Conservation (phyloP, 2,113 vertebrate species). For the Porphyrio hochstetteri region DNA sequence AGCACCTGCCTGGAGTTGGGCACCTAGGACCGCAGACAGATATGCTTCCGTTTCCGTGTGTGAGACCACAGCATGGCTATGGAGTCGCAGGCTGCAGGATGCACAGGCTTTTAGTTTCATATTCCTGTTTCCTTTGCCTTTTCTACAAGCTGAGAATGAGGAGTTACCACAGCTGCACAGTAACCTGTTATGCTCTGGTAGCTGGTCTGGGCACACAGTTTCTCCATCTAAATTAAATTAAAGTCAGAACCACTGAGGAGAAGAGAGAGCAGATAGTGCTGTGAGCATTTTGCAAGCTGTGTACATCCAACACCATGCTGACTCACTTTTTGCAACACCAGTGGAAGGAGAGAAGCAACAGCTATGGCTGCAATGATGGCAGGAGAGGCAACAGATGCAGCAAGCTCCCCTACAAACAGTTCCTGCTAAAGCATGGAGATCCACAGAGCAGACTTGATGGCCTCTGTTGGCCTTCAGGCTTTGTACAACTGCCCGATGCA, state of each 20-base stretch:
- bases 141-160: neutral
- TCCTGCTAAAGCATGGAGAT: neutral
- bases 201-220: neutral
- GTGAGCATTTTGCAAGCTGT: neutral
- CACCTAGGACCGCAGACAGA: neutral
- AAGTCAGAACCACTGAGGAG: neutral
- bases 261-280: neutral
- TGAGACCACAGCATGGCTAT: neutral
- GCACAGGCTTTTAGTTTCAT: neutral
- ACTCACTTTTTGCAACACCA: neutral
- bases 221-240: neutral
- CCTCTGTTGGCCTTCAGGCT: neutral
- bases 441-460: neutral
- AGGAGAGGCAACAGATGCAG: neutral
- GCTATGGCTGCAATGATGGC: neutral
- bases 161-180: neutral
- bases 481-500: neutral
- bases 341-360: neutral
- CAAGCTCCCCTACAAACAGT: neutral
- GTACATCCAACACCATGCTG: neutral
- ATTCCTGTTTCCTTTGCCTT: neutral
- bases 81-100: neutral
- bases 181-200: neutral
- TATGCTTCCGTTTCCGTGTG: neutral
- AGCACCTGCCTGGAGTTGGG: neutral